Conservation (phyloP, 2,113 vertebrate genomes). For the Protobothrops flavoviridis region DNA sequence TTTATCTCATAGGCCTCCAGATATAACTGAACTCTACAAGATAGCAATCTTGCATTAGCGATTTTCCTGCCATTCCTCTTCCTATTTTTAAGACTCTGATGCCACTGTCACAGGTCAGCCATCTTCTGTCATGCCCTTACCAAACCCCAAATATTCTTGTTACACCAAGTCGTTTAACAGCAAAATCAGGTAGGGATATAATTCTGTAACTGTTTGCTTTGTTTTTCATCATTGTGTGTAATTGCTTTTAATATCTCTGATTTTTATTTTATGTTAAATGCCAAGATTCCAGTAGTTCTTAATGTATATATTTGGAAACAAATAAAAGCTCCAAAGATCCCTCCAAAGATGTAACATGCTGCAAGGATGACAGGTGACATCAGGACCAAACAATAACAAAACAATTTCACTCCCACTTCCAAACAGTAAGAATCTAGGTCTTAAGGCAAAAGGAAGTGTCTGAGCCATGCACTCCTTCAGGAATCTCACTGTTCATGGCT, state of each 20-base stretch:
- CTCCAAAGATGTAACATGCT: not conserved
- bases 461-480: not conserved
- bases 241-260: not conserved
- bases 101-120: not conserved
- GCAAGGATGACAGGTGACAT: not conserved
- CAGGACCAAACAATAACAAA: not conserved
- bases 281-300: not conserved
- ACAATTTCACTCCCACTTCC: not conserved
- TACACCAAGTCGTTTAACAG: not conserved
- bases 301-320: not conserved
- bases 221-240: not conserved
- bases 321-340: not conserved
- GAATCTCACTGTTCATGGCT: not conserved
- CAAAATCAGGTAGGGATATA: not conserved
- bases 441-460: not conserved
- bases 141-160: not conserved
- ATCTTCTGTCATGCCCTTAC: not conserved
- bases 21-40: not conserved
- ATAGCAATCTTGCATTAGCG: not conserved
- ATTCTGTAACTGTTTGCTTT: not conserved
- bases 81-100: conserved; percentile 13
- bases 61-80: not conserved
- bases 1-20: not conserved
- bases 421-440: not conserved
- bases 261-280: not conserved